Evolutionary conservation across 2,888 invertebrate species (phyloP), one percentile per base, ranked within the genome.

Genomic region (Ochropleura leucogaster): DNA sequence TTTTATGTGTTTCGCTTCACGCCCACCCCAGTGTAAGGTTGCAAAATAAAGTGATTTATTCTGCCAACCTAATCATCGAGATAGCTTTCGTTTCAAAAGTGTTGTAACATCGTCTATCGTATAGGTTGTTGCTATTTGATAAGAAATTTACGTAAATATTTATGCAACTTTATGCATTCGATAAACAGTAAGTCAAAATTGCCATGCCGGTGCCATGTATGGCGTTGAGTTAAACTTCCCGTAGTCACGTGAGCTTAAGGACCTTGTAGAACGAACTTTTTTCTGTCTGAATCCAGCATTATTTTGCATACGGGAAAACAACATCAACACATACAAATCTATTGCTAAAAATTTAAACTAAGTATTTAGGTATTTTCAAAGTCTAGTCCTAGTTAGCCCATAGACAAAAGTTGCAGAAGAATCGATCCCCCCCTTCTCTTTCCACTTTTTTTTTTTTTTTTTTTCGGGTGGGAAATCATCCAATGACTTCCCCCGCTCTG

Each of bases 161-260:
- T 87, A 88, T 90, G 90, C 90, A 91, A 82, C 80, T 87, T 90
- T 89, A 89, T 92, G 88, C 89, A 91, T 85, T 83, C 75, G 74
- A 85, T 80, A 79, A 86, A 57, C 87, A 74, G 82, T 88, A 88
- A 89, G 82, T 91, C 81, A 89, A 80, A 85, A 87, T 84, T 83
- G 79, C 87, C 89, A 91, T 93, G 82, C 88, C 87, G 83, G 89
- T 89, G 91, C 88, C 95, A 94, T 92, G 93, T 94, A 94, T 93
- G 93, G 87, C 89, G 88, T 89, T 89, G 87, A 81, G 82, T 73
- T 87, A 90, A 76, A 92, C 88, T 86, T 90, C 80, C 87, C 40
- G 74, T 30, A 90, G 93, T 93, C 95, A 95, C 94, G 95, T 80
- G 76, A 93, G 72, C 53, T 93, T 87, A 93, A 85, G 91, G 74